Base-by-base conservation (phyloP, 2,888 invertebrate genomes). In the Deilephila porcellus region DNA sequence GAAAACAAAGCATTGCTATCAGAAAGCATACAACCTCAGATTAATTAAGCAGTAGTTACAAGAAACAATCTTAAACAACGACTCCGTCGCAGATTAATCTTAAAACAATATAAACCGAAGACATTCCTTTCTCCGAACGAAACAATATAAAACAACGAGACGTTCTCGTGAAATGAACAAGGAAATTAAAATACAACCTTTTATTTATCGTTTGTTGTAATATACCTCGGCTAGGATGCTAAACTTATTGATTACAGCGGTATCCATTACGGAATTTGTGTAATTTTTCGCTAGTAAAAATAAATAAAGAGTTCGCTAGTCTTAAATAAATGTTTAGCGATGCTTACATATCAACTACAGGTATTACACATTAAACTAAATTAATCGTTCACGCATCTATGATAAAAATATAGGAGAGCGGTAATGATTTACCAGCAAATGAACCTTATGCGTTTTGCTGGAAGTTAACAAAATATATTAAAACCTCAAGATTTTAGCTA, bases 141-240 rank as follows among this genome's bases (percentile, higher is more conserved):
- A 60, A 71, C 71, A 71, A 45, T 59, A 71, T 71, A 60, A 71
- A 71, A 71, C 60, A 71, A 52, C 25, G 59, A 37, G 60, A 71
- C 71, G 37, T 19, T 17, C 59, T 45, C 60, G 45, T 60, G 71
- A 60, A 71, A 71, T 71, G 71, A 71, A 34, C 20, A 34, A 59
- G 60, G 71, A 71, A 60, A 71, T 71, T 71, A 71, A 71, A 60
- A 71, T 20, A 70, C 32, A 71, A 53, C 11, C 34, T 71, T 71
- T 71, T 60, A 34, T 71, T 20, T 63, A 63, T 63, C 59, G 32
- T 32, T 20, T 56, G 59, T 71, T 29, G 32, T 71, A 59, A n/a
- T 32, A 56, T 8, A 59, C 2, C 6, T 32, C 32, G 32, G 32
- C 29, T 37, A 19, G 20, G 59, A n/a, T 20, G 17, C 29, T 19